Conservation (phyloP, 2,113 vertebrate species). For the Polypterus senegalus region DNA sequence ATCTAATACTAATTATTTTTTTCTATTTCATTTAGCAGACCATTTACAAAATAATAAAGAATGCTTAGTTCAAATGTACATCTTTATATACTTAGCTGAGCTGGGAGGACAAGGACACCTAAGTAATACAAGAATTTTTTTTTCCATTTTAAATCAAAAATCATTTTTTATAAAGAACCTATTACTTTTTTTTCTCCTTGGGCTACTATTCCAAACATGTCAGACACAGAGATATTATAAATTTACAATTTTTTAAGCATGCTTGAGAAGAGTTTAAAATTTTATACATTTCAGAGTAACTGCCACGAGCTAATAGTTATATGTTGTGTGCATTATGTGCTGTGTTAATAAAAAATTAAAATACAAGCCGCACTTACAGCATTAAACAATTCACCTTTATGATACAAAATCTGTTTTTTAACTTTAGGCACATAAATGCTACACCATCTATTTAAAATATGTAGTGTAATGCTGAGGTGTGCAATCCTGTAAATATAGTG, state of each 20-base stretch:
- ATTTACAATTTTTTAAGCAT: slow-evolving; percentile 2
- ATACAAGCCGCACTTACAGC: slow-evolving; percentile 33
- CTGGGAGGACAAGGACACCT: too few relatives aligned
- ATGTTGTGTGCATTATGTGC: slow-evolving; percentile 44
- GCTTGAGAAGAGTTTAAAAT: slow-evolving; percentile 3
- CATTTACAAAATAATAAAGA: too few relatives aligned
- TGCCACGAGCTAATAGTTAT: slow-evolving; percentile 32
- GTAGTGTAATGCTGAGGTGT: slow-evolving; percentile 9
- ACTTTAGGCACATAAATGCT: slow-evolving; percentile 9
- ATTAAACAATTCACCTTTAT: slow-evolving; percentile 12
- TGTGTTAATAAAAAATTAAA: slow-evolving; percentile 45
- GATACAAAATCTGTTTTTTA: slow-evolving; percentile 23
- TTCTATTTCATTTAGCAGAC: too few relatives aligned
- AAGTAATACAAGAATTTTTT: too few relatives aligned
- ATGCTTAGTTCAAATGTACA: too few relatives aligned
- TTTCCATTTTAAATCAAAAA: too few relatives aligned
- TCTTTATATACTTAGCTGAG: too few relatives aligned
- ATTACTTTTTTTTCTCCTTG: too few relatives aligned
- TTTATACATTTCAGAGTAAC: slow-evolving; percentile 21
- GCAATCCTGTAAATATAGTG: slow-evolving; percentile 18
- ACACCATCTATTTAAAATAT: slow-evolving; percentile 9
- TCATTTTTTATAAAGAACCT: too few relatives aligned
- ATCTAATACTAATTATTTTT: too few relatives aligned
- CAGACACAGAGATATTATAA: too few relatives aligned
- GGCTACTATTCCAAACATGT: too few relatives aligned